Evolutionary conservation across 1,140 invertebrate species (phyloP).

Genomic region (Neodiprion lecontei): DNA sequence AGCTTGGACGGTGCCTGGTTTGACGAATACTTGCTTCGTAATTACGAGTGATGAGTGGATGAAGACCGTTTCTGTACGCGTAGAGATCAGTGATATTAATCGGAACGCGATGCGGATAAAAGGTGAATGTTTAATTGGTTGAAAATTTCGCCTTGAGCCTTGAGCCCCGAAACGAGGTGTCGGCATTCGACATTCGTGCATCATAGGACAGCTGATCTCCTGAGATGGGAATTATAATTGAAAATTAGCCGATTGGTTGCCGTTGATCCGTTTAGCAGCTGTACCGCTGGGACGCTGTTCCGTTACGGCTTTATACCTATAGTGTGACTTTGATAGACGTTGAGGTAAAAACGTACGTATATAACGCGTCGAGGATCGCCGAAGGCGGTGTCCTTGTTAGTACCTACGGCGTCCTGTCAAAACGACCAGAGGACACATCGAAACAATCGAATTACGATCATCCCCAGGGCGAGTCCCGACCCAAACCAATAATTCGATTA

Average conservation of each 20-base stretch:
- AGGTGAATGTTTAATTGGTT: not conserved
- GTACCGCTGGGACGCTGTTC: not conserved
- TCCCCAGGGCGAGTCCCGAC: conserved; percentile 56
- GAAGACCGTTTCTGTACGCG: no score
- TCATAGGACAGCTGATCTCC: no score
- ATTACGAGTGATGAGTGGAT: no score
- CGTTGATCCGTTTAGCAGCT: not conserved
- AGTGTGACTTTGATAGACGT: conserved; percentile 7
- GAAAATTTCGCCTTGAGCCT: no score
- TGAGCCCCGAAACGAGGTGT: no score
- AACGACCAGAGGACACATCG: conserved; percentile 63
- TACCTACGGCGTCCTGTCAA: conserved; percentile 59
- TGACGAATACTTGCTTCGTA: no score
- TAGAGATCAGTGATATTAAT: not conserved
- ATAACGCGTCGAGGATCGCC: conserved; percentile 33
- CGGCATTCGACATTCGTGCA: no score
- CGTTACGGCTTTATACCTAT: not conserved
- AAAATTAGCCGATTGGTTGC: not conserved
- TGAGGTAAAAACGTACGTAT: not conserved
- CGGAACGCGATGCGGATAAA: not conserved
- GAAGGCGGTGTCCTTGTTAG: conserved; percentile 60
- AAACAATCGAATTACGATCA: conserved; percentile 63
- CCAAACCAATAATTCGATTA: conserved; percentile 64
- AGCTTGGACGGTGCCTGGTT: no score
- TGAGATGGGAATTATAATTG: not conserved